These are phyloP conservation scores for Belgica antarctica DNA, from an alignment of 2,888 invertebrate genomes.

Conservation along the genomic window DNA sequence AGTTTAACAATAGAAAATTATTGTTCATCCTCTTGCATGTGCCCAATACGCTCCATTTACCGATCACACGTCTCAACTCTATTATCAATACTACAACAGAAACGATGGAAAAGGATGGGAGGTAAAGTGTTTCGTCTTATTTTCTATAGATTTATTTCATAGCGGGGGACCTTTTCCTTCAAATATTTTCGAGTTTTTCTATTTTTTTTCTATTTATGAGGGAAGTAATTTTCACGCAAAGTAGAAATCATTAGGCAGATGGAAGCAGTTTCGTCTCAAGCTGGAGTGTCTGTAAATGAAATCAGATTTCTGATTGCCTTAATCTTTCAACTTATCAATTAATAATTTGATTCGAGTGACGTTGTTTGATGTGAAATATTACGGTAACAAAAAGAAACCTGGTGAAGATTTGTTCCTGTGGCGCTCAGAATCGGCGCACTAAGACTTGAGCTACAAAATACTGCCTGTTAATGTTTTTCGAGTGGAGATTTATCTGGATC, in stretches of 20 bases:
- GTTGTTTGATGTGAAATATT: not conserved
- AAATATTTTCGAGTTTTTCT: not conserved
- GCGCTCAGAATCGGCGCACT: conserved; percentile 2
- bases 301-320: not conserved
- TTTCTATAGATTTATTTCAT: conserved; percentile 34
- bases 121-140: conserved; percentile 3
- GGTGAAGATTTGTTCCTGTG: conserved; percentile 1
- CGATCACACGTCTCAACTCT: too few species aligned
- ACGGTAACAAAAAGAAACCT: too few species aligned
- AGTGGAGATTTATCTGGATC: conserved; percentile 17
- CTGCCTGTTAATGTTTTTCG: not conserved
- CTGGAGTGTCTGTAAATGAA: conserved; percentile 25
- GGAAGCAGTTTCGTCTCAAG: conserved; percentile 16
- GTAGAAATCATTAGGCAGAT: not conserved
- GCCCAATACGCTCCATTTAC: too few species aligned
- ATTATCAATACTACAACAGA: too few species aligned
- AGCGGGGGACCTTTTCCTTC: conserved; percentile 9
- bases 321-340: conserved; percentile 23
- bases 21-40: too few species aligned
- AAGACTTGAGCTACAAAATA: not conserved
- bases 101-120: too few species aligned
- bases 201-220: conserved; percentile 8
- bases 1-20: too few species aligned
- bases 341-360: conserved; percentile 16
- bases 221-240: conserved; percentile 33